Percentiles rank a stretch among this genome's conserved stretches.
phyloP scores from a whole-genome alignment of 1,140 invertebrate species.

The Drosophila auraria region DNA sequence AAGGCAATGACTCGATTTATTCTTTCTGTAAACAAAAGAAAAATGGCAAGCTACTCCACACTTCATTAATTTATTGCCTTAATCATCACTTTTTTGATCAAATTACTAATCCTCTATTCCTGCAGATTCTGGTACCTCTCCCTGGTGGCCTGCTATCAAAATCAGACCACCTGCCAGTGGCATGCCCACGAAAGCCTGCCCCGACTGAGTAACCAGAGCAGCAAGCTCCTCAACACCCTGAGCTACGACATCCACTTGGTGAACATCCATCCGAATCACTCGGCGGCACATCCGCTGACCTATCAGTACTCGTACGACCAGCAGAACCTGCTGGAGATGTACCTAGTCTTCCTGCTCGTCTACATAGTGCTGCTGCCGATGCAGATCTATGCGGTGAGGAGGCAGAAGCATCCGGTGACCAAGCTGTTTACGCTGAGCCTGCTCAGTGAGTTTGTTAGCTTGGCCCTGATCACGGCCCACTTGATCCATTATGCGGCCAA shows the following conservation, averaged over 20 bases:
- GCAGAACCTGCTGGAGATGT: constrained; percentile 96
- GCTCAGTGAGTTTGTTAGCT: constrained; percentile 92
- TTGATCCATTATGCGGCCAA: constrained; percentile 95
- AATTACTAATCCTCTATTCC: constrained; percentile 13
- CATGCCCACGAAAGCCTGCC: constrained; percentile 88
- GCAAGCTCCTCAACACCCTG: constrained; percentile 85
- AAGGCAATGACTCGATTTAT: too few species aligned
- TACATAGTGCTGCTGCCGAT: constrained; percentile 95
- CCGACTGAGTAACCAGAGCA: constrained; percentile 65
- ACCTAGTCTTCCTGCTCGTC: constrained; percentile 94
- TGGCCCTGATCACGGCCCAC: constrained; percentile 95
- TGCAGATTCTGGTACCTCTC: constrained; percentile 97
- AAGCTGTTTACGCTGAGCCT: constrained; percentile 95
- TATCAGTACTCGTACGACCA: constrained; percentile 99
- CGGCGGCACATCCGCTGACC: constrained; percentile 93
- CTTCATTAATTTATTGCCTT: too few species aligned
- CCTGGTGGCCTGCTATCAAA: constrained; percentile 95
- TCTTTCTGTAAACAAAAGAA: not conserved
- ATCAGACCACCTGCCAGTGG: constrained; percentile 92
- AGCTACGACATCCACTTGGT: constrained; percentile 98
- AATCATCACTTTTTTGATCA: too few species aligned
- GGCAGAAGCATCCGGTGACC: constrained; percentile 96
- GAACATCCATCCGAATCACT: constrained; percentile 96
- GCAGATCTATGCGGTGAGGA: constrained; percentile 94
- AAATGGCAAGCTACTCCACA: accelerated